Base-by-base conservation (phyloP, 2,888 invertebrate species). In the Zootermopsis nevadensis region DNA sequence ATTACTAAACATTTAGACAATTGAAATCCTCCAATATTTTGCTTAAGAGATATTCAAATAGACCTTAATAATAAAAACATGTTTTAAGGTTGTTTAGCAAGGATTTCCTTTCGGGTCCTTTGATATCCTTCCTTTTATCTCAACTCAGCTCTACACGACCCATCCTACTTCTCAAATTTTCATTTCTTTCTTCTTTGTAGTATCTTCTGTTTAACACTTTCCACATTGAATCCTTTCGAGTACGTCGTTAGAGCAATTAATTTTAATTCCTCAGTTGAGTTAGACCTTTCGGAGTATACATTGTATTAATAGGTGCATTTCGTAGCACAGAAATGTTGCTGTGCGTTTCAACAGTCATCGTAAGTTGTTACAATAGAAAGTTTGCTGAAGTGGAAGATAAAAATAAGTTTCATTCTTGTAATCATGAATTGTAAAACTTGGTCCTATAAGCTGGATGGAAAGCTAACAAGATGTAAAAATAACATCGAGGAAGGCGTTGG, bases 291-390 rank as follows among this genome's bases (percentile, higher is more conserved):
- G n/a, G 48, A 60, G 60, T n/a, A 60, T n/a, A 15, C 48, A 48
- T 60, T 60, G n/a, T 60, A 60, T 60, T 60, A 27, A 60, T 60
- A 60, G n/a, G 60, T 60, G 7, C n/a, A 27, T 60, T 12, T n/a
- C 6, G 12, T 60, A 24, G n/a, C n/a, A 60, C n/a, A 60, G n/a
- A 27, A 60, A 3, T 12, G 60, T 60, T 60, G 27, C 60, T 60
- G n/a, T 27, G 27, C n/a, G 60, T 60, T 27, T 60, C n/a, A 60
- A 27, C 60, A 60, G 60, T 27, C 60, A 60, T 27, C 60, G 12
- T 10, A n/a, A 60, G 60, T 60, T n/a, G 60, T 60, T 60, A 27
- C 60, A 27, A 60, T 60, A n/a, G 60, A n/a, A 60, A 60, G 60
- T 27, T 60, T 27, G n/a, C 27, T 10, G 60, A 60, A 60, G 60